phyloP scores from a whole-genome alignment of 2,113 vertebrate genomes.

The Myotis yumanensis region DNA sequence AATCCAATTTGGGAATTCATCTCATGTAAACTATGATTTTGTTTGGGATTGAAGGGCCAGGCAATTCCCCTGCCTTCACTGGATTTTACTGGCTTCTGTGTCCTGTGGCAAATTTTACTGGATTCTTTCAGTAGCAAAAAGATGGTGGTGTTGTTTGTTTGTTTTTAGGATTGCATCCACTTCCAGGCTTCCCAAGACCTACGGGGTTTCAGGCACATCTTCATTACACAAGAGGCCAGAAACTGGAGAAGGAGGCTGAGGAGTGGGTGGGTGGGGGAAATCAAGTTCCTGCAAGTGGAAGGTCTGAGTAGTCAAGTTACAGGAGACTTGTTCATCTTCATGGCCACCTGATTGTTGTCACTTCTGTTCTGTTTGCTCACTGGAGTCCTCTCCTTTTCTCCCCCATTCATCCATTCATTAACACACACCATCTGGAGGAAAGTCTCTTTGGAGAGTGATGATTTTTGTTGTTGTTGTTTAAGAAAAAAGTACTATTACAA shows the following conservation, averaged over 20 bases:
- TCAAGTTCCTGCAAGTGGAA: neutral
- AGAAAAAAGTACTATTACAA: neutral
- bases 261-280: neutral
- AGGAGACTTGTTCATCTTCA: neutral
- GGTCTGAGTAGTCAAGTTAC: neutral
- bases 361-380: neutral
- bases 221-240: neutral
- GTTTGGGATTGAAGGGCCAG: neutral
- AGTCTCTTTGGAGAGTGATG: neutral
- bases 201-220: neutral
- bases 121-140: slow-evolving; percentile 17
- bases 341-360: neutral
- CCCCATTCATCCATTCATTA: neutral
- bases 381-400: neutral
- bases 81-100: slow-evolving; percentile 48
- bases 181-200: neutral
- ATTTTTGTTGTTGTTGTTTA: neutral
- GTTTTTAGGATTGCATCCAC: neutral
- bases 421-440: neutral
- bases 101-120: slow-evolving; percentile 4
- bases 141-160: neutral
- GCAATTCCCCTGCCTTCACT: neutral
- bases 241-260: neutral
- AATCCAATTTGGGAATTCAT: slow-evolving; percentile 49
- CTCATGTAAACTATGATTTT: slow-evolving; percentile 33